Conservation (phyloP, 1,140 invertebrate genomes). For the Heliconius eleuchia region DNA sequence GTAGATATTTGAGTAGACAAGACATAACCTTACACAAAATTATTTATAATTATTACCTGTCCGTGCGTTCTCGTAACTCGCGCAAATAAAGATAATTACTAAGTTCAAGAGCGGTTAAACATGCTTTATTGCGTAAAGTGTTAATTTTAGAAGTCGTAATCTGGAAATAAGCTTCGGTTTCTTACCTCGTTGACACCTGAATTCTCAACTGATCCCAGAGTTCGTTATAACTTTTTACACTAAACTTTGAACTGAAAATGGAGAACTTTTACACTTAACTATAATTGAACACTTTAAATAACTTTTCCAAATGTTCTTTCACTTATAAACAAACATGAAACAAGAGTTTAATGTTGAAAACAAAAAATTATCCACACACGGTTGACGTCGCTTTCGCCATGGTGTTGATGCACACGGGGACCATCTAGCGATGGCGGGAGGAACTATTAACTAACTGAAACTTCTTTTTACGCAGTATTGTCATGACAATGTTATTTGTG, state of each 20-base stretch:
- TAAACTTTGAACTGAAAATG: constrained; percentile 69
- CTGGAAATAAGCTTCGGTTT: constrained; percentile 76
- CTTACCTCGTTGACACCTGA: constrained; percentile 82
- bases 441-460: constrained; percentile 33
- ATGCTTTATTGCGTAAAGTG: constrained; percentile 52
- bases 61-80: constrained; percentile 20
- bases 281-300: constrained; percentile 56
- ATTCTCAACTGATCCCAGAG: constrained; percentile 76
- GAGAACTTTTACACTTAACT: constrained; percentile 56
- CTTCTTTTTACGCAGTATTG: constrained; percentile 21
- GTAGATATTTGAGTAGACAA: constrained; percentile 56
- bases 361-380: constrained; percentile 76
- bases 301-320: constrained; percentile 63
- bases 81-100: constrained; percentile 51
- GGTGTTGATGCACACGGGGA: constrained; percentile 74
- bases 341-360: constrained; percentile 73
- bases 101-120: constrained; percentile 45
- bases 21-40: constrained; percentile 75
- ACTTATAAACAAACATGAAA: constrained; percentile 72
- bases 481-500: neutral
- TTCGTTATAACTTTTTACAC: constrained; percentile 77
- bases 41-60: constrained; percentile 69
- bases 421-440: constrained; percentile 50
- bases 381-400: constrained; percentile 77
- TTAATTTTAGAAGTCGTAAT: constrained; percentile 76